Conservation (phyloP, 1,140 invertebrate genomes). For the Nymphalis io region DNA sequence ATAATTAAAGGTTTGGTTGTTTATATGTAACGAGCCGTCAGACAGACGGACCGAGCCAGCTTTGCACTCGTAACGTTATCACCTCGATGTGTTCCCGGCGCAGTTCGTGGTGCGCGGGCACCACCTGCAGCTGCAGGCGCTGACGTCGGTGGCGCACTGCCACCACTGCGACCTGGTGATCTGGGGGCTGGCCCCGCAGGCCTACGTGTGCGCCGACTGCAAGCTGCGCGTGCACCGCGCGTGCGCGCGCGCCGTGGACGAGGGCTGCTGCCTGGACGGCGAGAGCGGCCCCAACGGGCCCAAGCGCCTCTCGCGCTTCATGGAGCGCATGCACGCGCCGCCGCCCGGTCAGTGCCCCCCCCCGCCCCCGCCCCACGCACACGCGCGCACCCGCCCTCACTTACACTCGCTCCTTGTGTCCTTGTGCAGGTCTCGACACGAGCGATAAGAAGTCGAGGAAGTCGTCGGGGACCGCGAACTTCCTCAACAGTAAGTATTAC, state of each 20-base stretch:
- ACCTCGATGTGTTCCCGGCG: no score
- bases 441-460: constrained; percentile 73
- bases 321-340: constrained; percentile 86
- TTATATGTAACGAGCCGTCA: no score
- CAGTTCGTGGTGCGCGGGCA: constrained; percentile 92
- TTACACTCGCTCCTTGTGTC: no score
- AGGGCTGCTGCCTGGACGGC: constrained; percentile 90
- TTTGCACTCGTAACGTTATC: no score
- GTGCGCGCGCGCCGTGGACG: constrained; percentile 91
- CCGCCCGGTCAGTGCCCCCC: constrained; percentile 91
- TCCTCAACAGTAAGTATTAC: constrained; percentile 72
- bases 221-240: constrained; percentile 92
- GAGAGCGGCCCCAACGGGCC: constrained; percentile 83
- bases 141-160: constrained; percentile 94
- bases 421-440: constrained; percentile 52
- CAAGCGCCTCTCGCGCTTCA: constrained; percentile 87
- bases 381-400: constrained; percentile 82
- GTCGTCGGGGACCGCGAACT: constrained; percentile 60
- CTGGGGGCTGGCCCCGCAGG: constrained; percentile 96
- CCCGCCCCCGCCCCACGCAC: constrained; percentile 66
- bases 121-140: constrained; percentile 93
- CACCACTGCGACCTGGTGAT: constrained; percentile 96
- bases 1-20: no score
- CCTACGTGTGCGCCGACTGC: constrained; percentile 95
- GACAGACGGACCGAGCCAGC: no score